A percentile compares a stretch with the other conserved stretches of the same genome.
Conservation (phyloP, 2,797 vertebrate species). For the Thamnophis elegans region DNA sequence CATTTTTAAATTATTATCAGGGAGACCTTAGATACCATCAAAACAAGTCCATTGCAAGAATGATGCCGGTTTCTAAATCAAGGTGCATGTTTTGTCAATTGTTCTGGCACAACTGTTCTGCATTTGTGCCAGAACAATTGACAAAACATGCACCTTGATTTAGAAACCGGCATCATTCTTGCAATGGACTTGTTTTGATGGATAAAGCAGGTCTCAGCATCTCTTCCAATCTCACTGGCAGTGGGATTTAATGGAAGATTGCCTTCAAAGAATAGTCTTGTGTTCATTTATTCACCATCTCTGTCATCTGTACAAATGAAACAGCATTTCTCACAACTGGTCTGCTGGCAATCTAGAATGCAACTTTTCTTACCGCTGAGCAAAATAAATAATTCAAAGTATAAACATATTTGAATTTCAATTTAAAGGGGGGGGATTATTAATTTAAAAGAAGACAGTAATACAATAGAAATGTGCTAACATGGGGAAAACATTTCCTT, state of each 20-base stretch:
- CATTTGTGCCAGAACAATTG: no score
- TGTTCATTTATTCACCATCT: not conserved
- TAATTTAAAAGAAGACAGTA: slow-evolving; percentile 39
- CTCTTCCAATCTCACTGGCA: not conserved
- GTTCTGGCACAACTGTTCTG: not conserved
- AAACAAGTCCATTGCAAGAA: no score
- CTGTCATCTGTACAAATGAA: not conserved
- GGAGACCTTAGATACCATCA: not conserved
- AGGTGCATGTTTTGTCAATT: not conserved
- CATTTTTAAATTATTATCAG: not conserved
- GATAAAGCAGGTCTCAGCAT: not conserved
- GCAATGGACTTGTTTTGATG: no score
- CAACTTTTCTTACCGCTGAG: not conserved
- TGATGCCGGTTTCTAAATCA: not conserved
- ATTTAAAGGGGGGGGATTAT: slow-evolving; percentile 32
- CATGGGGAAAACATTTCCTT: slow-evolving; percentile 17
- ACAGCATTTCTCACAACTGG: not conserved
- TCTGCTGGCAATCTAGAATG: slow-evolving; percentile 5
- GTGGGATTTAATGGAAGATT: not conserved
- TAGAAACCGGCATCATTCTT: no score
- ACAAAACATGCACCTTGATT: no score
- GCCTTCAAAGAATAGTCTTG: not conserved
- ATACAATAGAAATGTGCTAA: slow-evolving; percentile 8
- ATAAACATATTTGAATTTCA: slow-evolving; percentile 46
- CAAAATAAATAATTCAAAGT: slow-evolving; percentile 41